A percentile compares a stretch with the other conserved stretches of the same genome.
Conservation (phyloP, 1,140 invertebrate genomes). For the Berghia stephanieae region DNA sequence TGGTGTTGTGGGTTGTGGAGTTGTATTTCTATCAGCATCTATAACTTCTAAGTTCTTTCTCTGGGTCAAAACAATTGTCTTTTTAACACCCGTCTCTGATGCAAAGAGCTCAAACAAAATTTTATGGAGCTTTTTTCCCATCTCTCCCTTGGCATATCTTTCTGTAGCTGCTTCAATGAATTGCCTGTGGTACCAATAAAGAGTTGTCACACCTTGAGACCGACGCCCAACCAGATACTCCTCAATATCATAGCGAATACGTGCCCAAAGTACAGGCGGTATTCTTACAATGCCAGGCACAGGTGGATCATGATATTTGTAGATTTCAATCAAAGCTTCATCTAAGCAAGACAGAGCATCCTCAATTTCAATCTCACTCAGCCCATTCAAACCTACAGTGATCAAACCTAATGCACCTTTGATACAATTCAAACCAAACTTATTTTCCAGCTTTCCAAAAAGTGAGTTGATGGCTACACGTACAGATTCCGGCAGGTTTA, state of each 20-base stretch:
- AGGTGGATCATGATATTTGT: constrained; percentile 61
- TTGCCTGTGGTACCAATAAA: constrained; percentile 86
- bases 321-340: constrained; percentile 61
- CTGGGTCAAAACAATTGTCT: constrained; percentile 41
- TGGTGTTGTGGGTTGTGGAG: constrained; percentile 43
- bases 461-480: constrained; percentile 49
- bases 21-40: constrained; percentile 56
- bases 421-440: constrained; percentile 56
- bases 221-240: constrained; percentile 76
- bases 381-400: constrained; percentile 55
- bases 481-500: constrained; percentile 41
- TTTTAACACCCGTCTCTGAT: constrained; percentile 45
- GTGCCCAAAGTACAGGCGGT: constrained; percentile 74
- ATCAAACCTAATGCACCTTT: constrained; percentile 81
- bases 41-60: constrained; percentile 46
- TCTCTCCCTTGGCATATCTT: constrained; percentile 78
- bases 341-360: constrained; percentile 65
- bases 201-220: constrained; percentile 74
- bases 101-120: constrained; percentile 48
- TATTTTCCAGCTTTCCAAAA: constrained; percentile 57
- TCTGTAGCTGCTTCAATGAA: constrained; percentile 92
- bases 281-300: constrained; percentile 56
- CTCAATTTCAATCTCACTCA: constrained; percentile 63
- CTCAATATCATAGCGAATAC: constrained; percentile 74
- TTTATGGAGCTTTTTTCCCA: constrained; percentile 42